phyloP scores from a whole-genome alignment of 1,140 invertebrate species.

The Penaeus chinensis region DNA sequence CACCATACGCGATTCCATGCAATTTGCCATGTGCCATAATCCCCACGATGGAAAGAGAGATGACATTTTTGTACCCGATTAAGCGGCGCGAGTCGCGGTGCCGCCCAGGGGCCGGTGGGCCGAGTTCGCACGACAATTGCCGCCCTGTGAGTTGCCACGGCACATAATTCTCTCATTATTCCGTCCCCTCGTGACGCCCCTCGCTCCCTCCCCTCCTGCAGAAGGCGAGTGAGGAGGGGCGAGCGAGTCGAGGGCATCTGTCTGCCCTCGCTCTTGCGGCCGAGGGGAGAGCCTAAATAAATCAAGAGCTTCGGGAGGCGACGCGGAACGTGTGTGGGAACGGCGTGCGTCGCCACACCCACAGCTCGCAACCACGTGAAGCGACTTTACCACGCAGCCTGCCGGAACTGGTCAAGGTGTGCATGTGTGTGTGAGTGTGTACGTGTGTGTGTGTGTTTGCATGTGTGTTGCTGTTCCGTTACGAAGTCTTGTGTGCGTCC shows the following conservation, averaged over 20 bases:
- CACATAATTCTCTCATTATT: neutral
- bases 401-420: neutral
- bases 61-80: constrained; percentile 4
- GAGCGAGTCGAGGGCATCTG: no score
- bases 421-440: no score
- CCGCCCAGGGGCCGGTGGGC: constrained; percentile 50
- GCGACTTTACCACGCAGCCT: constrained; percentile 4
- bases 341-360: constrained; percentile 51
- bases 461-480: no score
- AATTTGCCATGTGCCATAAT: no score
- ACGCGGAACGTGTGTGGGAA: constrained; percentile 23
- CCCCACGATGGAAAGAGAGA: no score
- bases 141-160: constrained; percentile 46
- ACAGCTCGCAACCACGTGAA: constrained; percentile 49
- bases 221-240: no score
- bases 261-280: no score
- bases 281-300: neutral
- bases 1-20: no score
- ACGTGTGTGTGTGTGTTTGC: no score
- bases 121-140: constrained; percentile 48
- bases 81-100: constrained; percentile 22
- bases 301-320: neutral
- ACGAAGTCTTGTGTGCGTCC: no score
- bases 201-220: neutral
- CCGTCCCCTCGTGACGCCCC: neutral